Percentiles rank a stretch among this genome's conserved stretches.
Evolutionary conservation across 2,888 invertebrate genomes (phyloP).

Genomic region (Thereva unica): DNA sequence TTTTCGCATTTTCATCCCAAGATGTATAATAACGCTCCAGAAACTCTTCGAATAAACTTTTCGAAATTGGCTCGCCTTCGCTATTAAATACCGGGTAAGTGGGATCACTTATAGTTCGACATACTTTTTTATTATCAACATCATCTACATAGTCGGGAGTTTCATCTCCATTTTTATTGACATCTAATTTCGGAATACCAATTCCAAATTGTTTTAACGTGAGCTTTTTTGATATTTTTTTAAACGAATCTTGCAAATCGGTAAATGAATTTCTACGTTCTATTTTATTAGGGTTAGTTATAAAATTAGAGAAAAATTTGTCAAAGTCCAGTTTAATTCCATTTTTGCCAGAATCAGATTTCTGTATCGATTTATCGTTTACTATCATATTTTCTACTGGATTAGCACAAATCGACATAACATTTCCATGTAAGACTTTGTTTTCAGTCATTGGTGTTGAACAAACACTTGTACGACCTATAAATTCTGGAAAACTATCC

Average conservation of each 20-base stretch:
- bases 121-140: slow-evolving; percentile 45
- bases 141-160: slow-evolving; percentile 49
- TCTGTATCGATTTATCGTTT: slow-evolving; percentile 39
- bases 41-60: slow-evolving; percentile 71
- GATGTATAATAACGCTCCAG: slow-evolving; percentile 68
- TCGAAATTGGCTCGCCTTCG: slow-evolving; percentile 75
- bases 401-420: slow-evolving; percentile 74
- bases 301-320: slow-evolving; percentile 54
- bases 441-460: slow-evolving; percentile 79
- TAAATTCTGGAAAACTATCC: slow-evolving; percentile 64
- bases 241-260: slow-evolving; percentile 67
- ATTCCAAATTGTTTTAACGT: slow-evolving; percentile 62
- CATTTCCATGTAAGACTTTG: slow-evolving; percentile 72
- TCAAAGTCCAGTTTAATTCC: slow-evolving; percentile 51
- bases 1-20: slow-evolving; percentile 50
- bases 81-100: slow-evolving; percentile 75
- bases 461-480: slow-evolving; percentile 74
- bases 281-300: slow-evolving; percentile 53
- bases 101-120: slow-evolving; percentile 74
- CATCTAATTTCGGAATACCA: slow-evolving; percentile 57
- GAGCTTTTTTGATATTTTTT: slow-evolving; percentile 63
- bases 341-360: background rate
- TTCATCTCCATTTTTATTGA: slow-evolving; percentile 46
- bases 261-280: slow-evolving; percentile 63
- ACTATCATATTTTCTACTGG: slow-evolving; percentile 57